Evolutionary conservation across 2,113 vertebrate species (phyloP).

Genomic region (Gorsachius goisagi): DNA sequence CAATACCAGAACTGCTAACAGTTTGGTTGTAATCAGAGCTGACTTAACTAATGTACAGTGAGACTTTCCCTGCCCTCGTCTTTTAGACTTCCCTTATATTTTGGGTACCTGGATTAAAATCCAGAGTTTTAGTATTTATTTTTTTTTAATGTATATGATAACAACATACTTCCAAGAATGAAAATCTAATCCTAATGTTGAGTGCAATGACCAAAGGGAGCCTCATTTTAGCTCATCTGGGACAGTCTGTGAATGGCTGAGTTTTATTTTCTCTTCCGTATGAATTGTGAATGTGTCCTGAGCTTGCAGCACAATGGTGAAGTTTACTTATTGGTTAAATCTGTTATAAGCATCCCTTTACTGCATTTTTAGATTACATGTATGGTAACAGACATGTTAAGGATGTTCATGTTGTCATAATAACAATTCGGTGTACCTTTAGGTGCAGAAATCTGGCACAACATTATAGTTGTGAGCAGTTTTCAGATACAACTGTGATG

Average conservation of each 20-base stretch:
- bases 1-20: neutral
- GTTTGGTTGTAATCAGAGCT: neutral
- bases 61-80: neutral
- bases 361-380: neutral
- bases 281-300: neutral
- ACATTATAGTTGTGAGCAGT: neutral
- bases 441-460: neutral
- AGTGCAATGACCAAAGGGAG: neutral
- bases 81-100: neutral
- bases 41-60: neutral
- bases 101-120: neutral
- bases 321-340: neutral
- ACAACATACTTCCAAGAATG: neutral
- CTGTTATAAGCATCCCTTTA: neutral
- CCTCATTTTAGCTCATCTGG: neutral
- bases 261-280: neutral
- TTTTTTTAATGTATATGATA: neutral
- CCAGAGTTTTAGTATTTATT: neutral
- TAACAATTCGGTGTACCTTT: neutral
- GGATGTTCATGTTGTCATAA: neutral
- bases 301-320: neutral
- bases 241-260: neutral
- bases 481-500: neutral
- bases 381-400: neutral
- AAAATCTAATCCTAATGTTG: neutral